Evolutionary conservation across 2,888 invertebrate species (phyloP), one percentile per base, ranked within the genome.

Genomic region (Xestia ashworthii): DNA sequence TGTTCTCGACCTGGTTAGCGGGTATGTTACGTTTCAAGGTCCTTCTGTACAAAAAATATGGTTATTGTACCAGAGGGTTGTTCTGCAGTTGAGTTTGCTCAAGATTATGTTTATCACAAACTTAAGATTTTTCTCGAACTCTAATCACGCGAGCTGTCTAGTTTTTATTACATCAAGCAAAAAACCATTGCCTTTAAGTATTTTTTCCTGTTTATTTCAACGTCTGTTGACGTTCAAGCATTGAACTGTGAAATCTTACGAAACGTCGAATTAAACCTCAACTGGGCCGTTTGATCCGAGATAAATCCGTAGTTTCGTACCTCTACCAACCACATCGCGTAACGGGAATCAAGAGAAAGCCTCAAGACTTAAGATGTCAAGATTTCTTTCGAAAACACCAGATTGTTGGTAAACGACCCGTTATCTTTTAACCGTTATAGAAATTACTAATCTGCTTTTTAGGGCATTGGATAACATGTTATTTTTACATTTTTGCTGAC

Each of bases 281-380:
- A 85, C 74, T 83, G 71, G 71, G 79, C 71, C 73, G 65, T 78
- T 78, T 86, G 83, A 84, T 83, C 76, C n/a, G 76, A 84, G 86
- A 88, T 87, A 82, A 88, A 81, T 81, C 82, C 62, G 81, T 77
- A 71, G 71, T 83, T 81, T 73, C 69, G 67, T 70, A 75, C n/a
- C n/a, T n/a, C n/a, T n/a, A n/a, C 72, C 66, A 77, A 72, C 76
- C 73, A 71, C 86, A 79, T 78, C 82, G 80, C 69, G 83, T 88
- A 88, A 88, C 88, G 88, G 88, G 89, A 89, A 86, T 69, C 74
- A 73, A 87, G 89, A 88, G 89, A 88, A 88, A 89, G 86, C 85
- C 81, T 75, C 76, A 71, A 75, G 71, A 55, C 65, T 66, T 71
- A 60, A 76, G 78, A 80, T 74, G 76, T 69, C 75, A 83, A 83